These are phyloP conservation scores for Sarcoramphus papa DNA, from an alignment of 2,797 vertebrate genomes.

Conservation along the genomic window DNA sequence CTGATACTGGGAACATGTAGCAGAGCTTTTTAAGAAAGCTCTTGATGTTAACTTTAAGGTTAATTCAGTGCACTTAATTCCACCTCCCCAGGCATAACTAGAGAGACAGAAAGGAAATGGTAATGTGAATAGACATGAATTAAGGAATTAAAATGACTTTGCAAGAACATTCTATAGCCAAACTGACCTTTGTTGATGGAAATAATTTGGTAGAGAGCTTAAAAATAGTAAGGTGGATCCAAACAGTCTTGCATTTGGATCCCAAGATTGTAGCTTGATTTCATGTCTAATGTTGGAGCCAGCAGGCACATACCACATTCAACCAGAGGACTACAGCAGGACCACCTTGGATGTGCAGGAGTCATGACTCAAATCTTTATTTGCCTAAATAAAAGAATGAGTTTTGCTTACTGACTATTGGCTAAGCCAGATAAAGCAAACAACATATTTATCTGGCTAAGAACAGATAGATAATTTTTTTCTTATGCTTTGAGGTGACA, in stretches of 20 bases:
- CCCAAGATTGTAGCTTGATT: background rate
- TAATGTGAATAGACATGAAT: background rate
- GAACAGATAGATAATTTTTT: background rate
- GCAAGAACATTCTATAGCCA: background rate
- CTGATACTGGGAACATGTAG: background rate
- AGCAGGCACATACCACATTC: background rate
- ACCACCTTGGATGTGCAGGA: background rate
- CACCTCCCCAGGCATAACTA: background rate
- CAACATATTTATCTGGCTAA: background rate
- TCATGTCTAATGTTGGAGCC: fast-evolving
- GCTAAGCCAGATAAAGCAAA: background rate
- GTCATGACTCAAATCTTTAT: background rate
- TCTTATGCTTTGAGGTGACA: background rate
- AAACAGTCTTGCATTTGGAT: background rate
- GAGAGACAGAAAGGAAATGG: background rate
- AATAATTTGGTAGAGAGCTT: background rate
- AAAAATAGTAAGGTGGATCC: background rate
- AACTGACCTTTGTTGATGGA: background rate
- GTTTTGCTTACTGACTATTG: background rate
- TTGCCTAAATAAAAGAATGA: background rate
- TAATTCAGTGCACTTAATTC: background rate
- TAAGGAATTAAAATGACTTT: background rate
- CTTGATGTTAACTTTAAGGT: background rate
- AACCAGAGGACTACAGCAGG: background rate
- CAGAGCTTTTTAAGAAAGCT: background rate